A percentile compares a stretch with the other conserved stretches of the same genome.
Evolutionary conservation across 2,888 invertebrate genomes (phyloP).

Genomic region (Leptinotarsa peninsularis): DNA sequence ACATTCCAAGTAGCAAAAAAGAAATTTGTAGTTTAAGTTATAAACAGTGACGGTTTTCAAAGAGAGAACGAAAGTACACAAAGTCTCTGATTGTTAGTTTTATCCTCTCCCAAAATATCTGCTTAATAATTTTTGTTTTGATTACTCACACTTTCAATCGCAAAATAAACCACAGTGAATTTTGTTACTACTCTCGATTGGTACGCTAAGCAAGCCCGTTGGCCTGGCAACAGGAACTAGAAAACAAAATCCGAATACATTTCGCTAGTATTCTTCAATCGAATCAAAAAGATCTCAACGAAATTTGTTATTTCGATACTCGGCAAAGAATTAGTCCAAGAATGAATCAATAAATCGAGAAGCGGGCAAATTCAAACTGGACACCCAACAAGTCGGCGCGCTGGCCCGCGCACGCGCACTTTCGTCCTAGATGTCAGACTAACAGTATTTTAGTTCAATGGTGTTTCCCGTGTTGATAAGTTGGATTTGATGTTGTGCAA

Average conservation of each 20-base stretch:
- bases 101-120: background rate
- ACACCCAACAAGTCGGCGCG: slow-evolving; percentile 51
- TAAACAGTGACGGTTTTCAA: no score
- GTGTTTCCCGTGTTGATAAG: slow-evolving; percentile 64
- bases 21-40: no score
- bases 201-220: background rate
- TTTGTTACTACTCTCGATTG: background rate
- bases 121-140: background rate
- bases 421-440: slow-evolving; percentile 55
- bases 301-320: slow-evolving; percentile 42
- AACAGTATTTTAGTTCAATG: slow-evolving; percentile 65
- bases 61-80: no score
- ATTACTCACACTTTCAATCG: background rate
- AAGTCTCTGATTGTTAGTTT: no score
- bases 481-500: slow-evolving; percentile 66
- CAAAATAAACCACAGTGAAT: background rate
- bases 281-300: slow-evolving; percentile 5
- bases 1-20: no score
- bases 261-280: background rate
- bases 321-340: slow-evolving; percentile 27
- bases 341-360: slow-evolving; percentile 60
- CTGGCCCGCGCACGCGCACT: slow-evolving; percentile 52
- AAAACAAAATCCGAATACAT: background rate
- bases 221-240: background rate
- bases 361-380: slow-evolving; percentile 49